phyloP scores from a whole-genome alignment of 1,140 invertebrate genomes.

The Samia ricini region DNA sequence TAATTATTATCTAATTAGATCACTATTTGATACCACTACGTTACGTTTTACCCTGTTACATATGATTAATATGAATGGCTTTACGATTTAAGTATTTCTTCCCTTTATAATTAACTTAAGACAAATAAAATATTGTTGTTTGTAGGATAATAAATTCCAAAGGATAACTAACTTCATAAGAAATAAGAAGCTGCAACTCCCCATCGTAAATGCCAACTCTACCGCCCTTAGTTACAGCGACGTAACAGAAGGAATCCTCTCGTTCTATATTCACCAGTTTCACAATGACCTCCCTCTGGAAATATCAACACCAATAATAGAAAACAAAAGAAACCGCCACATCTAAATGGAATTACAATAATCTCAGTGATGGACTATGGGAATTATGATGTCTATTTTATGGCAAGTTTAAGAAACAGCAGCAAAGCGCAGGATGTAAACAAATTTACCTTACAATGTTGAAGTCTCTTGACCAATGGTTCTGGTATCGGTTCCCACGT shows the following conservation, averaged over 20 bases:
- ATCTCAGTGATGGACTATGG: too few relatives aligned
- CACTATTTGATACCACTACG: too few relatives aligned
- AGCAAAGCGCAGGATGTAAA: too few relatives aligned
- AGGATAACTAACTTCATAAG: constrained; percentile 58
- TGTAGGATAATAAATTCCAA: not conserved
- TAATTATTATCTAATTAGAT: not conserved
- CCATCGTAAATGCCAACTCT: constrained; percentile 77
- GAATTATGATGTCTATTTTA: too few relatives aligned
- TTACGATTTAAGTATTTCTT: too few relatives aligned
- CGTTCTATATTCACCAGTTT: constrained; percentile 76
- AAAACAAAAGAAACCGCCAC: too few relatives aligned
- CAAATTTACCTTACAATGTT: constrained; percentile 49
- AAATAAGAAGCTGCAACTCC: constrained; percentile 63
- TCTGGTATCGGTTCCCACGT: constrained; percentile 29
- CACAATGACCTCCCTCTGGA: constrained; percentile 76
- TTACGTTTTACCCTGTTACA: too few relatives aligned
- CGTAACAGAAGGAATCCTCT: constrained; percentile 77
- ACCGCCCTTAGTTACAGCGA: constrained; percentile 75
- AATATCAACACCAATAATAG: constrained; percentile 10
- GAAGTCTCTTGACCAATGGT: constrained; percentile 19
- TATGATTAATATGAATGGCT: too few relatives aligned
- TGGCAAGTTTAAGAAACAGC: too few relatives aligned
- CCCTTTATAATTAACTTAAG: too few relatives aligned
- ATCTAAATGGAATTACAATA: too few relatives aligned
- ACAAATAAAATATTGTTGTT: too few relatives aligned